Evolutionary conservation across 2,888 invertebrate genomes (phyloP), one percentile per base, ranked within the genome.

Genomic region (Dasysyrphus albostriatus): DNA sequence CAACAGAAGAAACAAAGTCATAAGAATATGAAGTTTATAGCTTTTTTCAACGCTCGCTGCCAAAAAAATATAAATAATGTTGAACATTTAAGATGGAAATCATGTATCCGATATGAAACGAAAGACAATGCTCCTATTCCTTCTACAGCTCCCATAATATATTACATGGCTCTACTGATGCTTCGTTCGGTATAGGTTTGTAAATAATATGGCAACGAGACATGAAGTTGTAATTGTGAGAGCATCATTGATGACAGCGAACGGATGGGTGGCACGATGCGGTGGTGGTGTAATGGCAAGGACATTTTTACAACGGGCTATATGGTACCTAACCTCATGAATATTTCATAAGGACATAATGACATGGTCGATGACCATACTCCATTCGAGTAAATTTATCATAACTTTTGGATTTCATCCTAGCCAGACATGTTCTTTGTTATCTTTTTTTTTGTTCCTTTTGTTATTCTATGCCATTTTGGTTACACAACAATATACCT

Each of bases 311-410:
- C 51, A 70, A 70, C 70, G 19, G 65, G 70, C 70, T 83, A 70
- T 39, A 63, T 83, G 74, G 70, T 69, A 24, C 24, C 24, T 24
- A 8, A 42, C 12, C 54, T 87, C 78, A 87, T 87, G 87, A 87
- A 87, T 87, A 83, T 87, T 87, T 87, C 87, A 87, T 87, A 58
- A 67, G 74, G 51, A 78, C 63, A 78, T 87, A 87, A 87, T 87
- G 82, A 85, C 76, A 85, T 85, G 82, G 77, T 85, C 82, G 77
- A 82, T 85, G 85, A 82, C 82, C 85, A 83, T 83, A 78, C 78
- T 24, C 24, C 24, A 78, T 83, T 70, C 51, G 65, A 83, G 74
- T 87, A 83, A 87, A 87, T 83, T 87, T 83, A 87, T 87, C 83
- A 87, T 83, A 78, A 75, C 70, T 72, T 65, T 82, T 77, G 61